Percentiles rank a stretch among this genome's conserved stretches.
Conservation (phyloP, 2,888 invertebrate genomes). For the Diaprepes abbreviatus region DNA sequence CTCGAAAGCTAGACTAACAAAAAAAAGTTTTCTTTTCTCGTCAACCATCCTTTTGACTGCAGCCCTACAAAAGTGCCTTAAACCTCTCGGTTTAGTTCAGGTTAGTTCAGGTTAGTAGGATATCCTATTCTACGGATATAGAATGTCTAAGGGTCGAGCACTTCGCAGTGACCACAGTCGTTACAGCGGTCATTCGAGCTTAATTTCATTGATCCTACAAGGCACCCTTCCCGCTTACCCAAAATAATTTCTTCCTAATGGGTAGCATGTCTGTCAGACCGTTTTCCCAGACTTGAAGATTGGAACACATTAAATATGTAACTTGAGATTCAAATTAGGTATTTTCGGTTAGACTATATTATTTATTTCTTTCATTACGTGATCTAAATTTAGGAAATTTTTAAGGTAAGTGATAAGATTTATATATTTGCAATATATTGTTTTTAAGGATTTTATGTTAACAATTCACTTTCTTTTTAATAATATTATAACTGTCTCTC, state of each 20-base stretch:
- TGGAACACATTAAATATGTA: neutral
- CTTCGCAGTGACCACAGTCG: slow-evolving; percentile 7
- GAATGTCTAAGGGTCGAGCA: neutral
- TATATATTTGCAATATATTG: no score
- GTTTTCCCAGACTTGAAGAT: neutral
- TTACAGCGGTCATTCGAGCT: slow-evolving; percentile 8
- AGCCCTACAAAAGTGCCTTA: no score
- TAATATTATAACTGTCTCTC: no score
- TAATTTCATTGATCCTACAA: slow-evolving; percentile 9
- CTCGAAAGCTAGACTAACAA: no score
- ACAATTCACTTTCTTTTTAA: no score
- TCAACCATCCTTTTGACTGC: no score
- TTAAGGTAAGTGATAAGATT: no score
- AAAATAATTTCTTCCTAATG: slow-evolving; percentile 4
- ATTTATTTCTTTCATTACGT: no score
- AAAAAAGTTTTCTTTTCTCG: no score
- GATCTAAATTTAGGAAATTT: no score
- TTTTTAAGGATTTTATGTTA: no score
- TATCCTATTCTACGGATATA: slow-evolving; percentile 2
- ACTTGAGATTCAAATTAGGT: neutral
- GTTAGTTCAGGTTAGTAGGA: neutral
- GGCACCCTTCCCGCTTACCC: neutral
- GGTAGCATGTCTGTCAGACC: neutral
- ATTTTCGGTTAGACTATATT: no score
- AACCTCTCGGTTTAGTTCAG: neutral